Evolutionary conservation across 2,888 invertebrate genomes (phyloP), one percentile per base, ranked within the genome.

Genomic region (Quadroppia sp.): DNA sequence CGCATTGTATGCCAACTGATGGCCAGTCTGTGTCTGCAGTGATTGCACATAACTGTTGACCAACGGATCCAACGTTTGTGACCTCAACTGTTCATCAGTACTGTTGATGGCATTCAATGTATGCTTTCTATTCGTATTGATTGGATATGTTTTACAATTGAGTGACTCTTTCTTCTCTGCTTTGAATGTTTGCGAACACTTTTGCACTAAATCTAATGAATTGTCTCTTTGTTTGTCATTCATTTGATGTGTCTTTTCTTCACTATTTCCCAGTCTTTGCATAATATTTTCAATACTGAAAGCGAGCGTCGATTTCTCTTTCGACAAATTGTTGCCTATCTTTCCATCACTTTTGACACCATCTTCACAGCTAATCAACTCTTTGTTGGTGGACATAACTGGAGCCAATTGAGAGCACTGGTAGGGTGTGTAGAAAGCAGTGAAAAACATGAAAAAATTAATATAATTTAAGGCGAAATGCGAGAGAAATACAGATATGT

Each of bases 241-340:
- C 17, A n/a, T 59, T 67, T 67, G 67, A 67, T 67, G 36, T 15
- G 23, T 20, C 32, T 59, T 59, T 15, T 59, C 32, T 15, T 59
- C 59, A 36, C 23, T 23, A 67, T n/a, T 40, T n/a, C 23, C 42
- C 4, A 30, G n/a, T 64, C 32, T 64, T 64, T 64, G 61, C 61
- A 67, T 67, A 40, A 67, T 67, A 23, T 40, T 67, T 9, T 67
- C 67, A n/a, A 67, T 67, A 67, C 67, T 67, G 67, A 67, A 67
- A 20, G 67, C 67, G 30, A 67, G 32, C 20, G 40, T 67, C 23
- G 67, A 67, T 23, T 67, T 67, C n/a, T 67, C 67, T 42, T 42
- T 67, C 2, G 20, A 17, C 25, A 59, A 9, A 59, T 17, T n/a
- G n/a, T 32, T 59, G 15, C 1, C 2, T 3, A 13, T 4, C 11